phyloP scores from a whole-genome alignment of 2,797 vertebrate genomes.

The Ispidina lecontei region DNA sequence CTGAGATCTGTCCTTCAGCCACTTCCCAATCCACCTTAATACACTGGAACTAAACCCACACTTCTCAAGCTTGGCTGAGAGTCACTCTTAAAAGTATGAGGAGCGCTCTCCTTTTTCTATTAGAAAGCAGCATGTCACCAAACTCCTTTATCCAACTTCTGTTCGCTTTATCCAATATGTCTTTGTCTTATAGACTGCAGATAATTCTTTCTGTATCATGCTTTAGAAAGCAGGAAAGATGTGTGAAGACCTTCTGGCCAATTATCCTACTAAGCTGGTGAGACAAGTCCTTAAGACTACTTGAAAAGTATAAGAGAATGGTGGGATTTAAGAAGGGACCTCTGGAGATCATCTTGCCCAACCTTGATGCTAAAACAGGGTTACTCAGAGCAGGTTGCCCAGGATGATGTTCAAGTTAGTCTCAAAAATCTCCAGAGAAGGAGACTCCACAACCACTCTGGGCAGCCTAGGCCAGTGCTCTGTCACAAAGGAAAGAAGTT shows the following conservation, averaged over 20 bases:
- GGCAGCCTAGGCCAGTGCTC: not conserved
- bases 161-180: not conserved
- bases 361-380: not conserved
- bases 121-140: not conserved
- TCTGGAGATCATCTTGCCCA: not conserved
- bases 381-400: not conserved
- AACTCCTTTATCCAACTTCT: rapidly evolving
- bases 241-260: not conserved
- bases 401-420: not conserved
- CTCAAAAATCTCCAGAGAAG: not conserved
- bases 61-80: no score
- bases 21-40: no score
- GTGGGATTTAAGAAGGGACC: not conserved
- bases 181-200: not conserved
- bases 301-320: not conserved
- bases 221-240: not conserved
- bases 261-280: not conserved
- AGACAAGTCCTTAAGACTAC: not conserved
- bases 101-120: not conserved
- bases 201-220: not conserved
- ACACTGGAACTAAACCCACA: no score
- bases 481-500: not conserved
- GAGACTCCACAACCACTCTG: not conserved
- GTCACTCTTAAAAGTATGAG: not conserved
- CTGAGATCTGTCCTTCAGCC: no score